These are phyloP conservation scores for Paelopatides confundens DNA, from an alignment of 53 echinoderm and acorn worm species.

Conservation along the genomic window DNA sequence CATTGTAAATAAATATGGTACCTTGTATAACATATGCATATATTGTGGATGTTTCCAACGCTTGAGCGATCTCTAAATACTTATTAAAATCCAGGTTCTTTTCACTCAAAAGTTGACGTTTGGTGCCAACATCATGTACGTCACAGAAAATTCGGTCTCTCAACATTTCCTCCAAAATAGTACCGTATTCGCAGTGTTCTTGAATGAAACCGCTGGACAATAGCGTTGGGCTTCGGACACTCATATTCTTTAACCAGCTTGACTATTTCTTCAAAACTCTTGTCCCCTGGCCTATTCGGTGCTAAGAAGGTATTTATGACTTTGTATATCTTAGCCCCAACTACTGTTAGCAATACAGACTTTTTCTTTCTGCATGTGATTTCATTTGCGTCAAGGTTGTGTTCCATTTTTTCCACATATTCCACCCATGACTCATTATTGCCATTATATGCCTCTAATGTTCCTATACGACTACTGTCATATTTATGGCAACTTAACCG, in stretches of 20 bases:
- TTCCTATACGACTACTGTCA: neutral
- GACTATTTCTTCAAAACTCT: too few relatives aligned
- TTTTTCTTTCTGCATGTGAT: neutral
- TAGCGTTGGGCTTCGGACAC: too few relatives aligned
- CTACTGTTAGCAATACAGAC: neutral
- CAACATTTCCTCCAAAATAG: slow-evolving; percentile 42
- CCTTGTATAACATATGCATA: slow-evolving; percentile 27
- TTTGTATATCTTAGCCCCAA: slow-evolving; percentile 1
- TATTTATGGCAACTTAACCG: too few relatives aligned
- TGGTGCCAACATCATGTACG: too few relatives aligned
- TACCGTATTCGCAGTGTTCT: slow-evolving; percentile 44
- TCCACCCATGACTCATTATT: slow-evolving; percentile 2
- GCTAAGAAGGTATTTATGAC: neutral
- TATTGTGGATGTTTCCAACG: slow-evolving; percentile 44
- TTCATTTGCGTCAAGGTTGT: slow-evolving; percentile 21
- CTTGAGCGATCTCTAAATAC: slow-evolving; percentile 30
- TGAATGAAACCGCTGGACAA: too few relatives aligned
- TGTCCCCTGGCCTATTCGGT: too few relatives aligned
- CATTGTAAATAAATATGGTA: slow-evolving; percentile 1
- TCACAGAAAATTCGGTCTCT: slow-evolving; percentile 34
- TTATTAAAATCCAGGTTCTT: too few relatives aligned
- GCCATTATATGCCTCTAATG: slow-evolving; percentile 7
- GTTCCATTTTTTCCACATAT: neutral
- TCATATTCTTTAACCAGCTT: too few relatives aligned
- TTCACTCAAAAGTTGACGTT: neutral